Percentiles rank a stretch among this genome's conserved stretches.
Conservation (phyloP, 2,888 invertebrate species). For the Xanthostigma xanthostigma region DNA sequence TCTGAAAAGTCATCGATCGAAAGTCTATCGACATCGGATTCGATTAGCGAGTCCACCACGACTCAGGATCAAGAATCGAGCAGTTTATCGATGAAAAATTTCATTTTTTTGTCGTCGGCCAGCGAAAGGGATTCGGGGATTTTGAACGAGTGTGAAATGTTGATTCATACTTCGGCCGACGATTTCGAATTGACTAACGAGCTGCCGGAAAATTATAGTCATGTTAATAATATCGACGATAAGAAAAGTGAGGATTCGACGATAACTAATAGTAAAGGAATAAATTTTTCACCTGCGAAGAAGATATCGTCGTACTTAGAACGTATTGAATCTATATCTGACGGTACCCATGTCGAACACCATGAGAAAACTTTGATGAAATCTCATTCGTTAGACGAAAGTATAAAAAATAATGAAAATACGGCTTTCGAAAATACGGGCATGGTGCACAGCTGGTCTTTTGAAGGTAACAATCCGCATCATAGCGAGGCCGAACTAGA, state of each 20-base stretch:
- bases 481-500: conserved; percentile 32
- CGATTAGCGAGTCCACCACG: conserved; percentile 20
- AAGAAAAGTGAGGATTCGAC: not conserved
- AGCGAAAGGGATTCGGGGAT: conserved; percentile 2
- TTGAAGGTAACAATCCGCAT: conserved; percentile 31
- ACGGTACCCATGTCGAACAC: conserved; percentile 14
- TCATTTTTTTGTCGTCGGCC: not conserved
- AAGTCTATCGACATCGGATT: conserved; percentile 18
- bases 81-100: not conserved
- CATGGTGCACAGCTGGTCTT: conserved; percentile 40
- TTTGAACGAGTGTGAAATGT: not conserved
- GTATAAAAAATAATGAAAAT: conserved; percentile 28
- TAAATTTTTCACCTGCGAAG: conserved; percentile 3
- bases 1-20: conserved; percentile 23
- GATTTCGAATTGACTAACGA: conserved; percentile 4
- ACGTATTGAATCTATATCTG: conserved; percentile 26
- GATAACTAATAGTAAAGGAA: not conserved
- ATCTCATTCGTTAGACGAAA: conserved; percentile 28
- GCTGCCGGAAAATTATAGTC: not conserved
- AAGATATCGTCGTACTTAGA: conserved; percentile 16
- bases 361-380: conserved; percentile 17
- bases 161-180: not conserved
- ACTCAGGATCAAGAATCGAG: not conserved
- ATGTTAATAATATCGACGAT: not conserved
- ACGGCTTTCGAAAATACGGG: conserved; percentile 29